phyloP scores from a whole-genome alignment of 2,113 vertebrate species.

The Dermatemys mawii region DNA sequence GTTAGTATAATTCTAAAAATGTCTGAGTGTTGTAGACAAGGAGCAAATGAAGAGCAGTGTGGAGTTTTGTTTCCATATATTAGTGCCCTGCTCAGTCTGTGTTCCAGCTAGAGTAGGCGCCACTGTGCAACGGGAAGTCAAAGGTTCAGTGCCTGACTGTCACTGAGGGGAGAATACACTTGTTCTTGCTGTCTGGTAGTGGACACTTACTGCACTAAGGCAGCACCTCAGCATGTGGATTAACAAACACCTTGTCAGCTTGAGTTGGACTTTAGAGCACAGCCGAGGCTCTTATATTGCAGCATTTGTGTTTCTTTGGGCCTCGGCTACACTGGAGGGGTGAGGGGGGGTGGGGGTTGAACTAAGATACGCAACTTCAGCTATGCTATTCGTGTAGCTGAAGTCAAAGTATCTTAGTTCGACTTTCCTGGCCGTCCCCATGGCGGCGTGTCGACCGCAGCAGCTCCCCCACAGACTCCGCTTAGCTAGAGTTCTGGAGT shows the following conservation, averaged over 20 bases:
- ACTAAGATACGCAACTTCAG: too few relatives aligned
- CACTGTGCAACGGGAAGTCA: neutral
- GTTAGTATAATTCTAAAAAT: slow-evolving; percentile 22
- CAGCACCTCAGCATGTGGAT: neutral
- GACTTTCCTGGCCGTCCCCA: too few relatives aligned
- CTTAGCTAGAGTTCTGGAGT: too few relatives aligned
- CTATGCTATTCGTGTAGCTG: too few relatives aligned
- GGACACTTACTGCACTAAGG: neutral
- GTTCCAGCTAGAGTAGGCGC: neutral
- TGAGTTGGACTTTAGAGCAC: neutral
- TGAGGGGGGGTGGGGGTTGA: too few relatives aligned
- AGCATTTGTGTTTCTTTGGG: neutral
- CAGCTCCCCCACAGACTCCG: too few relatives aligned
- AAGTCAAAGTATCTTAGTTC: too few relatives aligned
- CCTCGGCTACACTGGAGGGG: too few relatives aligned
- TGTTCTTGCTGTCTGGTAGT: accelerated
- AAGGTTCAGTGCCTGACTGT: accelerated
- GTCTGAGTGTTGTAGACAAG: slow-evolving; percentile 20
- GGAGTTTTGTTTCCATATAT: neutral
- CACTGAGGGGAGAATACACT: accelerated
- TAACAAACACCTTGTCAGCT: neutral
- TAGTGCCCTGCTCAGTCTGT: neutral
- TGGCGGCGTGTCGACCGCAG: too few relatives aligned
- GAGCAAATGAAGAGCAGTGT: neutral
- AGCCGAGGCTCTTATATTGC: accelerated